These are phyloP conservation scores for Plectropomus leopardus DNA, from an alignment of 2,113 vertebrate species.

Conservation along the genomic window DNA sequence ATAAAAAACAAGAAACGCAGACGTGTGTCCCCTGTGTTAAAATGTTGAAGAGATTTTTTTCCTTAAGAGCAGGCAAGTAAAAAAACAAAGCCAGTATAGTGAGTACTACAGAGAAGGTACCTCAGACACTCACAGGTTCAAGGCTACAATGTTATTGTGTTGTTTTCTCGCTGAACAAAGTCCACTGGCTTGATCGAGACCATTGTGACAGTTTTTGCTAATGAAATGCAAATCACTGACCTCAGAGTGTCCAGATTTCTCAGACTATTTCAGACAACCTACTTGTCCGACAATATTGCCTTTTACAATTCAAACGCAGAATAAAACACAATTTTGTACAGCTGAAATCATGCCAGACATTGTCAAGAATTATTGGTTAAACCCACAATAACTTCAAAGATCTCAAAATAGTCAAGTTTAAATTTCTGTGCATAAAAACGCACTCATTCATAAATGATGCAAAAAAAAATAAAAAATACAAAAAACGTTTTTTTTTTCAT, in stretches of 20 bases:
- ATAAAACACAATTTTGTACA: not conserved
- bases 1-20: not conserved
- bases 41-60: not conserved
- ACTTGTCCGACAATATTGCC: not conserved
- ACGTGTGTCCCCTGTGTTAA: not conserved
- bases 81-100: not conserved
- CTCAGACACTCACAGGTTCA: not conserved
- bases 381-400: not conserved
- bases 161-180: not conserved
- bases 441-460: not conserved
- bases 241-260: not conserved
- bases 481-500: no score
- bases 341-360: not conserved
- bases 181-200: not conserved
- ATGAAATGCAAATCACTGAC: not conserved
- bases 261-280: not conserved
- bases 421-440: not conserved
- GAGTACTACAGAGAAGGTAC: not conserved
- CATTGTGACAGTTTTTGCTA: not conserved
- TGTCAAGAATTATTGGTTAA: not conserved
- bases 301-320: no score
- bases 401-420: no score
- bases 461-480: not conserved
- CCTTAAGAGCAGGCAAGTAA: not conserved
- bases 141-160: not conserved